Evolutionary conservation across 2,797 vertebrate species (phyloP), one percentile per base, ranked within the genome.

Genomic region (Chlorospingus flavigularis): DNA sequence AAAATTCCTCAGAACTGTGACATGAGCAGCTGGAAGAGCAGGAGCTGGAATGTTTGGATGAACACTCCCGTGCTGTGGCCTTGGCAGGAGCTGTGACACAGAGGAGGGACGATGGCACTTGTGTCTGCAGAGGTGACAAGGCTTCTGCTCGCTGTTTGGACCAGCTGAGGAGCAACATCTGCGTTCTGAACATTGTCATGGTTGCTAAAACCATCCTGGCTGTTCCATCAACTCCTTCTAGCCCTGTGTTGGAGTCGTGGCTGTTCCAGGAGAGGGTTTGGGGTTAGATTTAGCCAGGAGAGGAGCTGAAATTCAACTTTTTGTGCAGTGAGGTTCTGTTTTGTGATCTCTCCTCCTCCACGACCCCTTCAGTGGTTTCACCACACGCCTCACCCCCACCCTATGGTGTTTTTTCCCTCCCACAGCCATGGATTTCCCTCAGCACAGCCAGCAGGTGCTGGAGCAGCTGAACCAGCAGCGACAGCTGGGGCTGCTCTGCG

Each of bases 381-480:
- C 13, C 31, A 2, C 7, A 23, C 2, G 0, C 12, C 63, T 88
- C 51, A 40, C n/a, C 33, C 23, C 24, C 9, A 0, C 7, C 28
- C 28, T 0, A 11, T 39, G 84, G 33, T 40, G 6, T 77, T 33
- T 30, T 35, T 30, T 14, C 23, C 45, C 51, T 75, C 61, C 50
- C 13, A 3, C 97, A 96, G 97, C 92, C 67, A 99, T 99, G 99
- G 99, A 99, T 97, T 99, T 99, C 96, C 99, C 99, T 0, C 99
- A 99, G 98, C 99, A 99, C 98, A 99, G 99, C 92, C 98, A 97
- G 42, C 99, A 99, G 13, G 99, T 99, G 89, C 97, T 99, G 97
- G 99, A 99, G 92, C 99, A 99, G 98, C 98, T 99, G 33, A 99
- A 99, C 97, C 98, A 98, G 84, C 99, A 99, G 97, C 98, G 99